phyloP scores from a whole-genome alignment of 2,888 invertebrate genomes.

The Lasius fuliginosus region DNA sequence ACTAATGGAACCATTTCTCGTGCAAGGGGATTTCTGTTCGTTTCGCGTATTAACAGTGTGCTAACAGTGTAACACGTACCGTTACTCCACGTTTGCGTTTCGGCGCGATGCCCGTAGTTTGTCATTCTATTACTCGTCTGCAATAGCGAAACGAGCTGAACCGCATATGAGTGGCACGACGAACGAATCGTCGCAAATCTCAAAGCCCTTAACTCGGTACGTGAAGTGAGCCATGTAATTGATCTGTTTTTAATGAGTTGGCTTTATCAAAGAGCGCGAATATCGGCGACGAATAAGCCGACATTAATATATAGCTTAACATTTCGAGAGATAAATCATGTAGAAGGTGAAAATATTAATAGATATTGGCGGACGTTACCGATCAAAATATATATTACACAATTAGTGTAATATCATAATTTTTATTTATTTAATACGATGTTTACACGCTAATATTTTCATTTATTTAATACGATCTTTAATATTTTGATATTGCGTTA shows the following conservation, averaged over 20 bases:
- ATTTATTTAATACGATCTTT: not conserved
- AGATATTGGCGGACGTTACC: not conserved
- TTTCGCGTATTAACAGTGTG: constrained; percentile 48
- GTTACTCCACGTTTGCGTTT: constrained; percentile 43
- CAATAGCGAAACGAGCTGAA: constrained; percentile 31
- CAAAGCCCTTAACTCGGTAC: constrained; percentile 16
- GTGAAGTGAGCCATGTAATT: constrained; percentile 2
- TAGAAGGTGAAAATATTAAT: not conserved
- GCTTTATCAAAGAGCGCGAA: not conserved
- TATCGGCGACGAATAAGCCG: no score
- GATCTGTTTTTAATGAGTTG: constrained; percentile 11
- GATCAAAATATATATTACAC: constrained; percentile 6
- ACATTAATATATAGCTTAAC: not conserved
- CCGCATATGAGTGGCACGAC: not conserved
- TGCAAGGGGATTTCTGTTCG: constrained; percentile 45
- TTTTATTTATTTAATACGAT: not conserved
- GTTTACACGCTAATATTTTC: not conserved
- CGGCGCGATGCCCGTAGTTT: constrained; percentile 36
- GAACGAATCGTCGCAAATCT: constrained; percentile 31
- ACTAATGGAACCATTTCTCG: constrained; percentile 52
- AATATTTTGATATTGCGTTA: not conserved
- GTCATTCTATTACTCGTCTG: constrained; percentile 43
- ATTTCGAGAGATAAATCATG: not conserved
- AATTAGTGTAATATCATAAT: not conserved
- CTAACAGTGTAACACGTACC: constrained; percentile 45